Percentiles rank a stretch among this genome's conserved stretches.
These are phyloP conservation scores for Pseudopodoces humilis DNA, from an alignment of 2,113 vertebrate species.

Conservation along the genomic window DNA sequence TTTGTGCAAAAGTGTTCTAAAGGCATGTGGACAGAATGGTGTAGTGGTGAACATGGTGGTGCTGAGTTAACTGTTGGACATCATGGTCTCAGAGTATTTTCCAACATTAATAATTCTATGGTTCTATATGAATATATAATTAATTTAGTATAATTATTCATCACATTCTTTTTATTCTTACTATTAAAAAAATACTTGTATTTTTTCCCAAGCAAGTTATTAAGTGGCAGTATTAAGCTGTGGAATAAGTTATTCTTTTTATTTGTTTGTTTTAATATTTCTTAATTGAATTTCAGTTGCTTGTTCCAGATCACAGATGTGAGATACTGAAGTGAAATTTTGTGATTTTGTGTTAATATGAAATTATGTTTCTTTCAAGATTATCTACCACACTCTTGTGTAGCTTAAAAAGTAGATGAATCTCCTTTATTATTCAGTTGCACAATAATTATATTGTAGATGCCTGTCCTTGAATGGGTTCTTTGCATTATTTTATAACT, in stretches of 20 bases:
- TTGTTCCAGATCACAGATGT: background rate
- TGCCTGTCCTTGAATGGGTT: background rate
- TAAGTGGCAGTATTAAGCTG: background rate
- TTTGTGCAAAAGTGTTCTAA: background rate
- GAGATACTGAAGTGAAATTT: background rate
- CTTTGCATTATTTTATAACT: background rate
- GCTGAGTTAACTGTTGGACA: too few relatives aligned
- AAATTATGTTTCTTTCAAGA: background rate
- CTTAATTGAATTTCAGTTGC: background rate
- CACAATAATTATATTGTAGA: background rate
- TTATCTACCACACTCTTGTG: background rate
- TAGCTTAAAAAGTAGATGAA: background rate
- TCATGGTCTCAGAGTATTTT: background rate
- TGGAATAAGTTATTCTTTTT: background rate
- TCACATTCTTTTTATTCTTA: background rate
- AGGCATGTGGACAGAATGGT: background rate
- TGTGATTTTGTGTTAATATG: background rate
- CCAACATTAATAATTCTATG: background rate
- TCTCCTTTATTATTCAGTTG: background rate
- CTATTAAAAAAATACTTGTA: background rate
- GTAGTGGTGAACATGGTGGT: background rate
- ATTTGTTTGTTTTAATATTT: background rate
- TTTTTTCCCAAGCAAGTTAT: accelerated
- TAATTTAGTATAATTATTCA: background rate
- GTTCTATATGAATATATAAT: background rate